phyloP scores from a whole-genome alignment of 35 echinoderm and acorn worm genomes.

The Chiridota heheva region DNA sequence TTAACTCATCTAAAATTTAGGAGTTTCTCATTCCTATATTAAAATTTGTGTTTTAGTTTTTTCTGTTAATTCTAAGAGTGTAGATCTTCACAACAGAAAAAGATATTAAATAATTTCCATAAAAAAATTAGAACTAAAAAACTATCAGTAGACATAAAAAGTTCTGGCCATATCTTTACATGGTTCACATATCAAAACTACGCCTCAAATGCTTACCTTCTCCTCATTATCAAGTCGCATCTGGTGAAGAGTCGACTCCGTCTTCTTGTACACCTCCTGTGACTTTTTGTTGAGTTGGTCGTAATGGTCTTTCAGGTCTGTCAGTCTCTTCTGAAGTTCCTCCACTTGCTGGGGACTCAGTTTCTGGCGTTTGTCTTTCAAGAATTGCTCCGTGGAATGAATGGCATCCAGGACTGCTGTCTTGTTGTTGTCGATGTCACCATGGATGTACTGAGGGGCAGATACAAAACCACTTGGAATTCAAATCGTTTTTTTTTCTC shows the following conservation, averaged over 20 bases:
- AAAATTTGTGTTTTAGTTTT: no score
- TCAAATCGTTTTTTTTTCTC: no score
- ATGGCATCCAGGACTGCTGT: constrained; percentile 88
- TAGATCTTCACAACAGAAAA: no score
- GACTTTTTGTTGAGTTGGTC: constrained; percentile 74
- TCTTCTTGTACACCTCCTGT: constrained; percentile 60
- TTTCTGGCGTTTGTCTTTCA: constrained; percentile 86
- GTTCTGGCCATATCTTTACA: no score
- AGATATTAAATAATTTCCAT: no score
- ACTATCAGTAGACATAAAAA: no score
- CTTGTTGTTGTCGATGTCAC: constrained; percentile 95
- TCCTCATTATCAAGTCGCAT: constrained; percentile 69
- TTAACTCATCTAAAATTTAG: no score
- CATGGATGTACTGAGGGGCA: constrained; percentile 50
- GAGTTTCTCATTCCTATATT: no score
- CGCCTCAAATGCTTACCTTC: constrained; percentile 62
- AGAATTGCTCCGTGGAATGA: constrained; percentile 86
- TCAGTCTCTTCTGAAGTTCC: constrained; percentile 67
- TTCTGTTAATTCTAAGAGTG: no score
- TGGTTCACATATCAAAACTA: no score
- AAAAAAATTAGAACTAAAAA: no score
- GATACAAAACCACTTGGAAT: neutral
- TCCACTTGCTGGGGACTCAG: constrained; percentile 72
- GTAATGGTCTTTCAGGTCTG: constrained; percentile 80
- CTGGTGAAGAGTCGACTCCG: constrained; percentile 60